Percentiles rank a stretch among this genome's conserved stretches.
Conservation (phyloP, 2,113 vertebrate species). For the Crotalus tigris region DNA sequence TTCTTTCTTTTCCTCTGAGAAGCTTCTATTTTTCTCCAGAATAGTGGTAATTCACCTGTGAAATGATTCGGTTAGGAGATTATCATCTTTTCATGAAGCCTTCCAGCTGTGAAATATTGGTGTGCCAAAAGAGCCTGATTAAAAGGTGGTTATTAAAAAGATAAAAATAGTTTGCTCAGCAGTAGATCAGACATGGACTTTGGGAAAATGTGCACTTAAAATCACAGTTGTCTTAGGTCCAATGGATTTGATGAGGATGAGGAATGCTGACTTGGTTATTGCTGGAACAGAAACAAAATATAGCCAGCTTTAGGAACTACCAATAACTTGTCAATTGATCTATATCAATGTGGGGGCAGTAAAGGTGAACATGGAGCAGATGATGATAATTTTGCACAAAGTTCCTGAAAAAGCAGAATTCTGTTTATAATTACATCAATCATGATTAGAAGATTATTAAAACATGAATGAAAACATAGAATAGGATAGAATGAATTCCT, state of each 20-base stretch:
- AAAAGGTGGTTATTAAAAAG: conserved; percentile 16
- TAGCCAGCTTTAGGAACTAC: neutral
- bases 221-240: conserved; percentile 24
- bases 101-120: conserved; percentile 16
- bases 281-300: neutral
- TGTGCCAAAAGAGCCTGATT: conserved; percentile 7
- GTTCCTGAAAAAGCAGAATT: neutral
- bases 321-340: neutral
- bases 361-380: neutral
- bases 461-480: neutral
- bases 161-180: neutral
- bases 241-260: neutral
- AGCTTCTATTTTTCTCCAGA: neutral
- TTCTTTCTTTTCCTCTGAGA: neutral
- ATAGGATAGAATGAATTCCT: neutral
- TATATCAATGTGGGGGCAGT: neutral
- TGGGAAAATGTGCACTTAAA: neutral
- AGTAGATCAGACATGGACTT: neutral
- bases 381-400: neutral
- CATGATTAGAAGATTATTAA: neutral
- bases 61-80: conserved; percentile 30
- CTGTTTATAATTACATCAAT: neutral
- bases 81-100: conserved; percentile 12
- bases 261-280: conserved; percentile 6
- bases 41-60: neutral